These are phyloP conservation scores for Amphiprion percula DNA, from an alignment of 2,113 vertebrate species.

Conservation along the genomic window DNA sequence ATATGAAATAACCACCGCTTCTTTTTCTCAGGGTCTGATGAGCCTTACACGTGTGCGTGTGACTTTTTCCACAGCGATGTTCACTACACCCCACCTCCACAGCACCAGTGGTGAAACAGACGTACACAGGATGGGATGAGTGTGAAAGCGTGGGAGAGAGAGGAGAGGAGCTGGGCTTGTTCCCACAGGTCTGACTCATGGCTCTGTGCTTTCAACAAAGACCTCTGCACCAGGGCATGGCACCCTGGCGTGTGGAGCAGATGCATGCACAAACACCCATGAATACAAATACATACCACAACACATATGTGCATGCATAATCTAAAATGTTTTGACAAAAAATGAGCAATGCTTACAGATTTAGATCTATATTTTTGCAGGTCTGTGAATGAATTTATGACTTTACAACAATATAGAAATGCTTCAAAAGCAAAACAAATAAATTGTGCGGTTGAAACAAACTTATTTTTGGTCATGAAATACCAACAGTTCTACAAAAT, in stretches of 20 bases:
- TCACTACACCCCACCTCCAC: slow-evolving; percentile 62
- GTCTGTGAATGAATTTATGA: neutral
- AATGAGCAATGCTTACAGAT: neutral
- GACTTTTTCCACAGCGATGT: slow-evolving; percentile 73
- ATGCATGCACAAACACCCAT: slow-evolving; percentile 57
- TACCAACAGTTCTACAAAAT: neutral
- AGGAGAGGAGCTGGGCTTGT: slow-evolving; percentile 69
- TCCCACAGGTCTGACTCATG: slow-evolving; percentile 78
- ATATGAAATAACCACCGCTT: slow-evolving; percentile 33
- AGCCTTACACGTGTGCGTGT: slow-evolving; percentile 68
- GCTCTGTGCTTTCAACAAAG: slow-evolving; percentile 71
- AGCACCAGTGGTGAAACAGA: slow-evolving; percentile 66
- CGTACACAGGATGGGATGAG: slow-evolving; percentile 73
- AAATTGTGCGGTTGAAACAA: neutral
- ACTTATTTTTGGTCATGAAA: slow-evolving; percentile 1
- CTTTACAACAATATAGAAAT: neutral
- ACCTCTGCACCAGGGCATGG: slow-evolving; percentile 60
- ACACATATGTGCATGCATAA: slow-evolving; percentile 12
- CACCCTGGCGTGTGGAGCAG: slow-evolving; percentile 71
- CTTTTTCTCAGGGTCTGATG: slow-evolving; percentile 74
- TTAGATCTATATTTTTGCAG: neutral
- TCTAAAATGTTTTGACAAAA: neutral
- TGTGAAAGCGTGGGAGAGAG: slow-evolving; percentile 80
- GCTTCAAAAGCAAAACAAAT: neutral
- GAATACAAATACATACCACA: slow-evolving; percentile 48